Conservation (phyloP, 1,140 invertebrate species). For the Apocrypta bakeri region DNA sequence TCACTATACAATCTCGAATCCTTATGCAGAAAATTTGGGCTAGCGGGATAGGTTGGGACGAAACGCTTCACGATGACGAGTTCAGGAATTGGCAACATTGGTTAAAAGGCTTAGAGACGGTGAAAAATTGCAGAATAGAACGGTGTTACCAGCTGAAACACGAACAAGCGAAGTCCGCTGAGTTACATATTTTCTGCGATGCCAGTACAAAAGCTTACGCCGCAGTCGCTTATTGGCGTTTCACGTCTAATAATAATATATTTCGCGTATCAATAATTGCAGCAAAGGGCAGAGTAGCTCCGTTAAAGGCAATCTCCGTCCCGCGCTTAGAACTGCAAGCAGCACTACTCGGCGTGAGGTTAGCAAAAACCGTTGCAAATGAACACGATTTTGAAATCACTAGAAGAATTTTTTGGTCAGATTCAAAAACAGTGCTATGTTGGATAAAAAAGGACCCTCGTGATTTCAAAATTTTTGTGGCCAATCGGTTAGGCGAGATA, state of each 20-base stretch:
- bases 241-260: not conserved
- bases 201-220: constrained; percentile 6
- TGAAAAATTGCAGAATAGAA: not conserved
- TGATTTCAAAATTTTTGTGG: too few relatives aligned
- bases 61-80: not conserved
- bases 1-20: constrained; percentile 64
- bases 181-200: constrained; percentile 26
- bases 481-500: too few relatives aligned
- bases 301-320: too few relatives aligned
- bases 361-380: too few relatives aligned
- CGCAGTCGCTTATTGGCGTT: constrained; percentile 22
- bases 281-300: constrained; percentile 8
- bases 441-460: too few relatives aligned
- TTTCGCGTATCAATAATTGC: not conserved
- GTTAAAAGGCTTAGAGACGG: not conserved
- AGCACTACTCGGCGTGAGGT: too few relatives aligned
- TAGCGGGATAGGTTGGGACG: constrained; percentile 43
- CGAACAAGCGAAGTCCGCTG: not conserved
- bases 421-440: too few relatives aligned
- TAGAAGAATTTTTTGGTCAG: too few relatives aligned
- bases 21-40: constrained; percentile 66
- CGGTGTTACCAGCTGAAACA: not conserved
- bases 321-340: too few relatives aligned
- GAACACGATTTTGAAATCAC: too few relatives aligned
- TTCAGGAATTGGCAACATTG: not conserved